A percentile compares a stretch with the other conserved stretches of the same genome.
phyloP scores from a whole-genome alignment of 37 sponge, comb jelly and placozoan genomes.

The Theonella swinhoei region DNA sequence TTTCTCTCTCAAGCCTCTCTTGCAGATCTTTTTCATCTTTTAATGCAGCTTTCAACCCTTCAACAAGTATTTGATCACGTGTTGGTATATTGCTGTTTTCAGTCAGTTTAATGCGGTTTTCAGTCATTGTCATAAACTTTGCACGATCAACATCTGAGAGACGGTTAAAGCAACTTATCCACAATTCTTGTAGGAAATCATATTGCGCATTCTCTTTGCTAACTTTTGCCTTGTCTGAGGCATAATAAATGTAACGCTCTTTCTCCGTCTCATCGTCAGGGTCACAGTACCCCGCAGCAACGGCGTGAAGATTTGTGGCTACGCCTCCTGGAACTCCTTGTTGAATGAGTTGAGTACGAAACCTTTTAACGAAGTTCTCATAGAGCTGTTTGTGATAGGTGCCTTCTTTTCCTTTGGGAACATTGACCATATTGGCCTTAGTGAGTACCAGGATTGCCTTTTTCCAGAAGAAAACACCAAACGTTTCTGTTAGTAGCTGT shows the following conservation, averaged over 20 bases:
- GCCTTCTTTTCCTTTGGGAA: neutral
- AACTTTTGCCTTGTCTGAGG: neutral
- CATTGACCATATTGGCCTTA: constrained; percentile 12
- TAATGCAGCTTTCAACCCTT: too few relatives aligned
- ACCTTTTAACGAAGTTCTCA: neutral
- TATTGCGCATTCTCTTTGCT: neutral
- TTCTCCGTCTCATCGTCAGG: neutral
- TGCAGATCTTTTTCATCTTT: too few relatives aligned
- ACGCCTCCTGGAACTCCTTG: neutral
- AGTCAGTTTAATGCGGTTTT: too few relatives aligned
- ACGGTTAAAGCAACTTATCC: constrained; percentile 8
- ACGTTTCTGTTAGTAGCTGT: constrained; percentile 7
- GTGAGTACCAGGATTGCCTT: constrained; percentile 2
- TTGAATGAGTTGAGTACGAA: neutral
- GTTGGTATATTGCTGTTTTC: too few relatives aligned
- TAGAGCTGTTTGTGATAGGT: neutral
- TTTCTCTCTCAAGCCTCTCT: too few relatives aligned
- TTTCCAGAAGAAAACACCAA: neutral
- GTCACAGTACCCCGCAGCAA: constrained; percentile 8
- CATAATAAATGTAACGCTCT: neutral
- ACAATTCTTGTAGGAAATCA: constrained; percentile 14
- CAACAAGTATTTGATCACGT: too few relatives aligned
- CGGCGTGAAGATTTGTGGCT: neutral
- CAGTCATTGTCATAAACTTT: too few relatives aligned
- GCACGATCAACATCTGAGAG: neutral